Percentiles rank a stretch among this genome's conserved stretches.
These are phyloP conservation scores for Diadegma fenestrale DNA, from an alignment of 2,888 invertebrate genomes.

Conservation along the genomic window DNA sequence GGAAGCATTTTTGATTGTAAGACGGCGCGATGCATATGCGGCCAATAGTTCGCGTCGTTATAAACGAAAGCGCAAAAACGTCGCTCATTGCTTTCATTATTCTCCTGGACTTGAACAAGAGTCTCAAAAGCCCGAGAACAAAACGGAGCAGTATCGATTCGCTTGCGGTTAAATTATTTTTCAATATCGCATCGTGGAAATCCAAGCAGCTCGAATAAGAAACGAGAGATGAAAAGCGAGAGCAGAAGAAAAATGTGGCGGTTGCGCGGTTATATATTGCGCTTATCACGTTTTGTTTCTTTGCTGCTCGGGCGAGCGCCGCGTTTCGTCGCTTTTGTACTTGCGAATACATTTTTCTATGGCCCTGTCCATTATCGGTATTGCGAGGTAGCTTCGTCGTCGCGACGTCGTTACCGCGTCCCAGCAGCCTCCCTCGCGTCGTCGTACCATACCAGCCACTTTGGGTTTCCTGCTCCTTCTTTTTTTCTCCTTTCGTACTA, in stretches of 20 bases:
- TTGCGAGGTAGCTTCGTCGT: conserved; percentile 29
- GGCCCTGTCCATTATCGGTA: conserved; percentile 54
- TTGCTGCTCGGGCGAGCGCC: background rate
- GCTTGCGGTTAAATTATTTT: no score
- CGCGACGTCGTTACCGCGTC: conserved; percentile 54
- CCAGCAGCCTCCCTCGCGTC: conserved; percentile 27
- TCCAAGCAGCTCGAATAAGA: background rate
- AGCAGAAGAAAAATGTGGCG: background rate
- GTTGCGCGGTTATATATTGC: no score
- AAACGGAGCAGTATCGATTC: no score
- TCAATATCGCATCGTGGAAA: no score
- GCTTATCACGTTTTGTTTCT: conserved; percentile 1
- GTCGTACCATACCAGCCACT: conserved; percentile 47
- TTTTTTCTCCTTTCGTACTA: background rate
- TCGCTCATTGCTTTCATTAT: no score
- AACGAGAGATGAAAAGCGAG: background rate
- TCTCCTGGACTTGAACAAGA: no score
- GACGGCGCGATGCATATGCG: background rate
- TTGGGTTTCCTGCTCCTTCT: conserved; percentile 49
- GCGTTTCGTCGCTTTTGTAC: conserved; percentile 1
- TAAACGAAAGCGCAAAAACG: no score
- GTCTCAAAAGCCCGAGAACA: no score
- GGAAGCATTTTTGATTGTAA: conserved; percentile 35
- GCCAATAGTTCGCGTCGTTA: no score
- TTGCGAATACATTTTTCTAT: conserved; percentile 51